Conservation (phyloP, 1,140 invertebrate genomes). For the Harpegnathos saltator region DNA sequence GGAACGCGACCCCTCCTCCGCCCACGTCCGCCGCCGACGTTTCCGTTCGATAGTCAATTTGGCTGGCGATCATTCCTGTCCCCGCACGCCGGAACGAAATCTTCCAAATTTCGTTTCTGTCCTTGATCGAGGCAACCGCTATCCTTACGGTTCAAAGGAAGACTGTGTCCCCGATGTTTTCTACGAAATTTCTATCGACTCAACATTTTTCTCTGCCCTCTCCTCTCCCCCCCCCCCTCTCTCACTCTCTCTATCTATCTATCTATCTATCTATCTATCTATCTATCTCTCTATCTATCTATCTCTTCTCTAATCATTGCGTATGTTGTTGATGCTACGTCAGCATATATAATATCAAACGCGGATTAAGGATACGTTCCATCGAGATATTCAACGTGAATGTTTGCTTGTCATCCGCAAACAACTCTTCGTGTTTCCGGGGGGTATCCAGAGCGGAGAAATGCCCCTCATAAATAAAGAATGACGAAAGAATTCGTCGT, state of each 20-base stretch:
- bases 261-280: too few relatives aligned
- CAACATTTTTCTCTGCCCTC: neutral
- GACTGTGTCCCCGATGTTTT: neutral
- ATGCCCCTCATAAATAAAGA: slow-evolving; percentile 5
- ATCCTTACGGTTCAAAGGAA: slow-evolving; percentile 19
- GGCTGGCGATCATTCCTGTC: slow-evolving; percentile 63
- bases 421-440: neutral
- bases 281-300: too few relatives aligned
- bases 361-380: neutral
- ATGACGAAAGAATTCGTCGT: slow-evolving; percentile 10
- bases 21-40: slow-evolving; percentile 32
- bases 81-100: slow-evolving; percentile 30
- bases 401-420: neutral
- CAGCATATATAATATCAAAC: neutral
- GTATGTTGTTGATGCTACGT: neutral
- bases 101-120: slow-evolving; percentile 48
- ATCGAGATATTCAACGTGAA: too few relatives aligned
- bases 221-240: too few relatives aligned
- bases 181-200: slow-evolving; percentile 5
- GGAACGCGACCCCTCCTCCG: slow-evolving; percentile 42
- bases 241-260: too few relatives aligned
- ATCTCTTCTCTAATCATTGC: too few relatives aligned
- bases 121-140: slow-evolving; percentile 16
- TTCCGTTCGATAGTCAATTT: slow-evolving; percentile 73
- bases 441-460: neutral